Conservation (phyloP, 2,113 vertebrate species). For the Condylura cristata region DNA sequence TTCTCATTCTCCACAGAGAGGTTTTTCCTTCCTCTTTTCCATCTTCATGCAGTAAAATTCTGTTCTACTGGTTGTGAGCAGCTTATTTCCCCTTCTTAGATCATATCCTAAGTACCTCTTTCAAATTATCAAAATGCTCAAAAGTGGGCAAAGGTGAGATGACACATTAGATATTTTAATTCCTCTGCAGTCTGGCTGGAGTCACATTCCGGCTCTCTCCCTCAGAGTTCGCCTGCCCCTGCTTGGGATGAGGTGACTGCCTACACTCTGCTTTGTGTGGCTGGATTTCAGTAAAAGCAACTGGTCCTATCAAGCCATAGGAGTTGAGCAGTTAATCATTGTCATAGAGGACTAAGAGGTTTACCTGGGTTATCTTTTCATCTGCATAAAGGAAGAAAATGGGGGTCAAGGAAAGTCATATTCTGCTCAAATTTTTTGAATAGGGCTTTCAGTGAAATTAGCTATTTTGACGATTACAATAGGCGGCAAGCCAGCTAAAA, state of each 20-base stretch:
- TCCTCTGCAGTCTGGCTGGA: background rate
- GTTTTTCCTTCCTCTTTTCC: background rate
- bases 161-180: background rate
- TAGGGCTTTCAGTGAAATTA: slow-evolving; percentile 48
- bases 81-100: background rate
- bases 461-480: slow-evolving; percentile 30
- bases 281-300: slow-evolving; percentile 4
- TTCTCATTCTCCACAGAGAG: background rate
- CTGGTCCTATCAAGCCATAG: background rate
- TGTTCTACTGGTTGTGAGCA: background rate
- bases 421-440: slow-evolving; percentile 9
- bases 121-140: background rate
- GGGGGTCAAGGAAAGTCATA: slow-evolving; percentile 11
- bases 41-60: background rate
- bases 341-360: background rate
- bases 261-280: background rate
- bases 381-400: slow-evolving; percentile 20
- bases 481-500: slow-evolving; percentile 30
- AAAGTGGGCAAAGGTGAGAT: background rate
- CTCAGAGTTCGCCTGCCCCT: background rate
- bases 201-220: background rate
- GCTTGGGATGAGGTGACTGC: background rate
- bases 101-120: background rate
- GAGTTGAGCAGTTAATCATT: background rate
- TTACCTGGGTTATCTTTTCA: background rate